phyloP scores from a whole-genome alignment of 1,140 invertebrate species.

The Drosophila asahinai region DNA sequence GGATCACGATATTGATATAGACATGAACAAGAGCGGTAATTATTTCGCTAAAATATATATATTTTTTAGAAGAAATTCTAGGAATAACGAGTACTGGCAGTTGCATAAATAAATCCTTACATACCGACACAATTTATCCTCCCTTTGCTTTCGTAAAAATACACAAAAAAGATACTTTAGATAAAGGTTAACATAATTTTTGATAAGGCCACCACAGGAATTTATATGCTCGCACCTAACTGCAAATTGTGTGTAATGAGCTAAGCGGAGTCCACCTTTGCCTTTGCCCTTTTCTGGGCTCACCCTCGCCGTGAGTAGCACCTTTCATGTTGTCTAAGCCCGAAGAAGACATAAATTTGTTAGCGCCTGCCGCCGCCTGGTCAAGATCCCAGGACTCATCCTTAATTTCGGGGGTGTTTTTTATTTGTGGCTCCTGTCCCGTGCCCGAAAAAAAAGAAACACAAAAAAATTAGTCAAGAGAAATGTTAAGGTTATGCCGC shows the following conservation, averaged over 20 bases:
- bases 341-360: constrained; percentile 83
- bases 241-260: constrained; percentile 84
- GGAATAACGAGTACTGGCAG: not conserved
- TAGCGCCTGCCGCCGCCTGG: constrained; percentile 70
- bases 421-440: constrained; percentile 41
- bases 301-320: constrained; percentile 66
- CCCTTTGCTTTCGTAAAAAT: not conserved
- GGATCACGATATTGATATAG: constrained; percentile 35
- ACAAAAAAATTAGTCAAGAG: constrained; percentile 65
- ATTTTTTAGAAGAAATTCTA: not conserved
- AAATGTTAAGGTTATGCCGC: constrained; percentile 33
- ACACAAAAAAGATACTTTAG: constrained; percentile 63
- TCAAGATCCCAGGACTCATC: constrained; percentile 58
- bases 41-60: not conserved
- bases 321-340: constrained; percentile 73
- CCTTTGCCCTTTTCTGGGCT: constrained; percentile 17
- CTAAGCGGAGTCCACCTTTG: constrained; percentile 70
- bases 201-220: constrained; percentile 64
- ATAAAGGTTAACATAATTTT: constrained; percentile 74
- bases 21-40: constrained; percentile 5
- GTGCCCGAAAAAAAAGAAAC: constrained; percentile 38
- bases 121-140: constrained; percentile 28
- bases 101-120: constrained; percentile 10
- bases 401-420: constrained; percentile 53
- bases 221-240: constrained; percentile 84